A percentile compares a stretch with the other conserved stretches of the same genome.
Conservation (phyloP, 2,113 vertebrate genomes). For the Agapornis roseicollis region DNA sequence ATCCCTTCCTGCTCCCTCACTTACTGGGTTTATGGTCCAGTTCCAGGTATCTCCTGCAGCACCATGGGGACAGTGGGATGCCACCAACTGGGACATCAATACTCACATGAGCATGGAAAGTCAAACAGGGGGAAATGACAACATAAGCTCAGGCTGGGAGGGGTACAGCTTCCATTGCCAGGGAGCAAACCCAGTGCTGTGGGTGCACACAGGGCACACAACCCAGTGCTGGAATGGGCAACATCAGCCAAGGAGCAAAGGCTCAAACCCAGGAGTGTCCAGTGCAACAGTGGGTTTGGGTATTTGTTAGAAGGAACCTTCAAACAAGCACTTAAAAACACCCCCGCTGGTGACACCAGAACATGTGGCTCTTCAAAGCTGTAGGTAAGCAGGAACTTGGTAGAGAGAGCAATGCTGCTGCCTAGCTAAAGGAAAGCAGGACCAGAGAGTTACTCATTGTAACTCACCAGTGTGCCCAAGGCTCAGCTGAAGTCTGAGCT, state of each 20-base stretch:
- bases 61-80: rapidly evolving
- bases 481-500: not conserved
- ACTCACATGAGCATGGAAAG: rapidly evolving
- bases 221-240: not conserved
- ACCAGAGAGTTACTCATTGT: not conserved
- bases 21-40: not conserved
- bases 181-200: not conserved
- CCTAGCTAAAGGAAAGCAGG: not conserved
- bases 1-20: not conserved
- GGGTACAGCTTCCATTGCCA: not conserved
- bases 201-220: too few relatives aligned
- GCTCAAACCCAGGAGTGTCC: not conserved
- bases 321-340: not conserved
- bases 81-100: too few relatives aligned
- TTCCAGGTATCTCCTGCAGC: not conserved
- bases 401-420: not conserved
- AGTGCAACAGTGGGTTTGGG: too few relatives aligned
- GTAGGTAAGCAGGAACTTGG: not conserved
- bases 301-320: not conserved
- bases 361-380: not conserved
- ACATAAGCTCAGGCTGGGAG: not conserved
- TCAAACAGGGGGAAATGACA: rapidly evolving
- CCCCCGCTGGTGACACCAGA: rapidly evolving
- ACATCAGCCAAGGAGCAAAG: not conserved
- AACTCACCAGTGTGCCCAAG: rapidly evolving